Evolutionary conservation across 1,140 invertebrate species (phyloP).

Genomic region (Drosophila malerkotliana): DNA sequence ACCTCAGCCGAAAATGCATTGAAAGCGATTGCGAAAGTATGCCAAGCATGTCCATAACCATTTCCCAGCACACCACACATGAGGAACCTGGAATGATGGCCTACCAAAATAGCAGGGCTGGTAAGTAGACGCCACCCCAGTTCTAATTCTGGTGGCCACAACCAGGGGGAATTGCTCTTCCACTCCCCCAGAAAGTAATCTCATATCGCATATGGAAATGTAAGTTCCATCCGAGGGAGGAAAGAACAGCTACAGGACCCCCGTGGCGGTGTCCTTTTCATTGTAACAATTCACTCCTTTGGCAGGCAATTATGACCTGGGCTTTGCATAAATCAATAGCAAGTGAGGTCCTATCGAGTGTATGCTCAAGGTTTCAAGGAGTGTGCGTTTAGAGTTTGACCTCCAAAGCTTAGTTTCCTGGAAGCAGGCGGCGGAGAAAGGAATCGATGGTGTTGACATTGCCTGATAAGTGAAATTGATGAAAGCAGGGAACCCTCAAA

Average conservation of each 20-base stretch:
- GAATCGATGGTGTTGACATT: conserved; percentile 17
- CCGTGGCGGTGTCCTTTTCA: conserved; percentile 32
- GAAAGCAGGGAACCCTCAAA: conserved; percentile 21
- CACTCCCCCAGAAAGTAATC: conserved; percentile 13
- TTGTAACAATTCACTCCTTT: conserved; percentile 39
- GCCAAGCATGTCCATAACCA: conserved; percentile 47
- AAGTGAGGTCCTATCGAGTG: conserved; percentile 28
- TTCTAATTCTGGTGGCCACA: conserved; percentile 56
- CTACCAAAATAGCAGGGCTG: conserved; percentile 8
- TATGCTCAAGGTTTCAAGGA: conserved; percentile 8
- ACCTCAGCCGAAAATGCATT: conserved; percentile 58
- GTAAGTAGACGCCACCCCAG: conserved; percentile 46
- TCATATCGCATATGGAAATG: conserved; percentile 51
- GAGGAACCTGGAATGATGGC: conserved; percentile 1
- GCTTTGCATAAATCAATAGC: conserved; percentile 24
- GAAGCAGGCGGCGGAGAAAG: conserved; percentile 7
- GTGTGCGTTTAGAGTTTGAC: conserved; percentile 23
- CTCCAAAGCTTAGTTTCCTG: conserved; percentile 22
- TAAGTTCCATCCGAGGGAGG: conserved; percentile 54
- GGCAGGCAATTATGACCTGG: conserved; percentile 55
- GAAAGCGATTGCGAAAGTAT: conserved; percentile 60
- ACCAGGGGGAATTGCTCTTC: conserved; percentile 9
- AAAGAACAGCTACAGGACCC: conserved; percentile 2
- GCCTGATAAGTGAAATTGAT: conserved; percentile 65
- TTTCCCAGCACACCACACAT: background rate